phyloP scores from a whole-genome alignment of 1,140 invertebrate genomes.

The Dysdera silvatica region DNA sequence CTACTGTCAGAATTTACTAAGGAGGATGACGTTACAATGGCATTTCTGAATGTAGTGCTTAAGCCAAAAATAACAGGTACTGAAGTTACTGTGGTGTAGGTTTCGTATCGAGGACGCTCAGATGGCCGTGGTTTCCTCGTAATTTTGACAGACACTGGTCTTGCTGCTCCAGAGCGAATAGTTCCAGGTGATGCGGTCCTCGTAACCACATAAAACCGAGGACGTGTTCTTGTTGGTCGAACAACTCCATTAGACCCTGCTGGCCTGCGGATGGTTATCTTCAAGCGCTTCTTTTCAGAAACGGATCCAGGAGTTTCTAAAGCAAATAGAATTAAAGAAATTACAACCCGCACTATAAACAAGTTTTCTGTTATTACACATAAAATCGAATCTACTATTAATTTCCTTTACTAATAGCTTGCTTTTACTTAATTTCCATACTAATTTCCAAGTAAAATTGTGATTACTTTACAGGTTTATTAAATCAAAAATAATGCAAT shows the following conservation, averaged over 20 bases:
- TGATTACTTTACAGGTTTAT: too few relatives aligned
- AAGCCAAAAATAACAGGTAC: slow-evolving; percentile 29
- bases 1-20: not conserved
- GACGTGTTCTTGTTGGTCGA: slow-evolving; percentile 22
- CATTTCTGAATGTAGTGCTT: slow-evolving; percentile 25
- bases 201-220: slow-evolving; percentile 32
- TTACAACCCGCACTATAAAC: too few relatives aligned
- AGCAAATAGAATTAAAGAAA: too few relatives aligned
- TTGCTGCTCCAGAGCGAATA: not conserved
- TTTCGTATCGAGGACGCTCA: slow-evolving; percentile 10
- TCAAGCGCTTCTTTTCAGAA: slow-evolving; percentile 11
- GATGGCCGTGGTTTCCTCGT: slow-evolving; percentile 9
- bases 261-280: slow-evolving; percentile 22
- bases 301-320: not conserved
- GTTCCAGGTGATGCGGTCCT: slow-evolving; percentile 23
- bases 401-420: too few relatives aligned
- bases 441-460: too few relatives aligned
- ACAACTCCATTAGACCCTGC: slow-evolving; percentile 6
- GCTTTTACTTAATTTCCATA: too few relatives aligned
- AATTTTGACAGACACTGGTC: slow-evolving; percentile 23
- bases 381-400: too few relatives aligned
- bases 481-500: too few relatives aligned
- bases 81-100: slow-evolving; percentile 23
- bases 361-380: too few relatives aligned
- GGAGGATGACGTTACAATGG: slow-evolving; percentile 14